Conservation (phyloP, 2,797 vertebrate species). For the Lagothrix lagotricha region DNA sequence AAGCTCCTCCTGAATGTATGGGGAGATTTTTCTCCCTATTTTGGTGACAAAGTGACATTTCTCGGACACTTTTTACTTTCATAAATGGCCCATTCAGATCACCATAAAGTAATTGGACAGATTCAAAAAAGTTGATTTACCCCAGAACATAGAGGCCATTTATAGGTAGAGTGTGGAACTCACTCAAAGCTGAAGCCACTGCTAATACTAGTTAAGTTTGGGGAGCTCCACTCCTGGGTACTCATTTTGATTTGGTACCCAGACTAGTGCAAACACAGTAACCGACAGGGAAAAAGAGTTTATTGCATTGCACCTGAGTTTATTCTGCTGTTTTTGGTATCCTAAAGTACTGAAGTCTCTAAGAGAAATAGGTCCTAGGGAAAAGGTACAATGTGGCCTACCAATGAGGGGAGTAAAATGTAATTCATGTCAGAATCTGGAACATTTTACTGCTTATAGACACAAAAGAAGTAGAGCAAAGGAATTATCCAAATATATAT, state of each 20-base stretch:
- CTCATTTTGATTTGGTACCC: background rate
- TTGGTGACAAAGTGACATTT: constrained; percentile 17
- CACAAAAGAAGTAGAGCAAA: background rate
- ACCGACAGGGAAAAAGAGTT: background rate
- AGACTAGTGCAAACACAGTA: background rate
- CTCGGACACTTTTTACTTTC: constrained; percentile 24
- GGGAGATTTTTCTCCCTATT: background rate
- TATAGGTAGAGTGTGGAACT: background rate
- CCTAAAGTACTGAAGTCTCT: background rate
- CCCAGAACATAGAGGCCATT: background rate
- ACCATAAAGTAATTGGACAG: background rate
- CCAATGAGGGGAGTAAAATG: background rate
- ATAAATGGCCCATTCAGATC: constrained; percentile 42
- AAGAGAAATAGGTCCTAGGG: background rate
- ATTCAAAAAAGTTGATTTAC: constrained; percentile 4
- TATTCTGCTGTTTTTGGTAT: background rate
- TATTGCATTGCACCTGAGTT: background rate
- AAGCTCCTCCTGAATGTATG: background rate
- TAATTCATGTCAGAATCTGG: constrained; percentile 26
- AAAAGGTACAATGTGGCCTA: background rate
- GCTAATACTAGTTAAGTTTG: background rate
- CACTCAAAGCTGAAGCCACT: constrained; percentile 8
- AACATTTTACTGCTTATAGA: constrained; percentile 6
- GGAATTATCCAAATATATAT: background rate
- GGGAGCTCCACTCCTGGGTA: background rate